These are phyloP conservation scores for Xanthorhoe designata DNA, from an alignment of 2,888 invertebrate genomes.

Conservation along the genomic window DNA sequence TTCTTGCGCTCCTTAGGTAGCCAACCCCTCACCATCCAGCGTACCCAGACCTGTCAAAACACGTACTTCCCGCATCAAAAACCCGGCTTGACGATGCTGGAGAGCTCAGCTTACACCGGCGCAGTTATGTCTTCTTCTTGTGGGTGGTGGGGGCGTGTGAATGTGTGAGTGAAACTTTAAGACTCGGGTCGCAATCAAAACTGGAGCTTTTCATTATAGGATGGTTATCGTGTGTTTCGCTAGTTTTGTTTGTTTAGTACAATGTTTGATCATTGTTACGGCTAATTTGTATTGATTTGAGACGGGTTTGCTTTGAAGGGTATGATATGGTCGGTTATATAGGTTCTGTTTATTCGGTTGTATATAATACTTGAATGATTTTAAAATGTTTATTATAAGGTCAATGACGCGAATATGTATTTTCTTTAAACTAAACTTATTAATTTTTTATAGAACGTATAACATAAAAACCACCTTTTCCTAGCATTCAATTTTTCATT, in stretches of 20 bases:
- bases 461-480: no score
- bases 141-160: conserved; percentile 57
- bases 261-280: conserved; percentile 49
- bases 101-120: conserved; percentile 48
- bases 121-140: conserved; percentile 64
- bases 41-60: conserved; percentile 63
- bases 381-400: background rate
- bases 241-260: conserved; percentile 70
- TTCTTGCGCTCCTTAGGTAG: conserved; percentile 78
- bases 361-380: background rate
- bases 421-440: no score
- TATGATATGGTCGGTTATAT: conserved; percentile 15
- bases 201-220: conserved; percentile 80
- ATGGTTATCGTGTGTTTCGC: conserved; percentile 76
- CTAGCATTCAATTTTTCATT: no score
- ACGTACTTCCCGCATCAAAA: conserved; percentile 46
- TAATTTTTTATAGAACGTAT: no score
- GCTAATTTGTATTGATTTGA: conserved; percentile 51
- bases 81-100: conserved; percentile 44
- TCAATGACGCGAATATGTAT: no score
- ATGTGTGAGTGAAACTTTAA: conserved; percentile 67
- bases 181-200: conserved; percentile 83
- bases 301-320: conserved; percentile 40
- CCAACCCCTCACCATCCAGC: conserved; percentile 59
- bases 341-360: background rate